phyloP scores from a whole-genome alignment of 2,888 invertebrate genomes.

The Pachymerium ferrugineum region DNA sequence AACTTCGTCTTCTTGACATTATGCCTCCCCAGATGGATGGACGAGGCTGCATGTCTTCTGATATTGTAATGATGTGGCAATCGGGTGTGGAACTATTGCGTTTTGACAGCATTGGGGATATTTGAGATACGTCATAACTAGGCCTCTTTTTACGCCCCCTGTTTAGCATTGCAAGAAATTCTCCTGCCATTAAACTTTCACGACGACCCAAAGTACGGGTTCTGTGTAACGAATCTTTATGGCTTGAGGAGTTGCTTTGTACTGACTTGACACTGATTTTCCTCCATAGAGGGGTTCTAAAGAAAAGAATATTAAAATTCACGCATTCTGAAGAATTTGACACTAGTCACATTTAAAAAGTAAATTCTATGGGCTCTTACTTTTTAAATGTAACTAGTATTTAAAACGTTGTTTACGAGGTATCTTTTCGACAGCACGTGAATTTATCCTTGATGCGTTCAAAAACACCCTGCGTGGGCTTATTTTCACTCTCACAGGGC shows the following conservation, averaged over 20 bases:
- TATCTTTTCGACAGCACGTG: background rate
- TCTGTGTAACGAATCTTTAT: background rate
- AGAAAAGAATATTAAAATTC: background rate
- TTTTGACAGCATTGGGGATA: slow-evolving; percentile 6
- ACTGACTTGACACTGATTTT: slow-evolving; percentile 15
- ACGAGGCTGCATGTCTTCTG: background rate
- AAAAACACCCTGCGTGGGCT: background rate
- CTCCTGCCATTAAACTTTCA: slow-evolving; percentile 35
- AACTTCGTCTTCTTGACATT: background rate
- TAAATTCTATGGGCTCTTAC: too few relatives aligned
- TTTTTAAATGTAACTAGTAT: too few relatives aligned
- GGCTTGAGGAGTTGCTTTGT: background rate
- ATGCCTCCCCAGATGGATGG: background rate
- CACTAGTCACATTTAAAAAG: too few relatives aligned
- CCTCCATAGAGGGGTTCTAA: background rate
- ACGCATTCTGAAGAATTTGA: background rate
- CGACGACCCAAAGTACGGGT: slow-evolving; percentile 35
- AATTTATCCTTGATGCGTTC: slow-evolving; percentile 4
- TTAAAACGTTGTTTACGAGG: background rate
- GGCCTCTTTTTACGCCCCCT: slow-evolving; percentile 29
- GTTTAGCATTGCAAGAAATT: slow-evolving; percentile 35
- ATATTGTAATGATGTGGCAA: slow-evolving; percentile 12
- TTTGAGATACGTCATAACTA: slow-evolving; percentile 1
- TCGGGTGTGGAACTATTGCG: background rate
- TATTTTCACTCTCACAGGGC: background rate